Conservation (phyloP, 2,888 invertebrate species). For the Hydrotaea cyrtoneurina region DNA sequence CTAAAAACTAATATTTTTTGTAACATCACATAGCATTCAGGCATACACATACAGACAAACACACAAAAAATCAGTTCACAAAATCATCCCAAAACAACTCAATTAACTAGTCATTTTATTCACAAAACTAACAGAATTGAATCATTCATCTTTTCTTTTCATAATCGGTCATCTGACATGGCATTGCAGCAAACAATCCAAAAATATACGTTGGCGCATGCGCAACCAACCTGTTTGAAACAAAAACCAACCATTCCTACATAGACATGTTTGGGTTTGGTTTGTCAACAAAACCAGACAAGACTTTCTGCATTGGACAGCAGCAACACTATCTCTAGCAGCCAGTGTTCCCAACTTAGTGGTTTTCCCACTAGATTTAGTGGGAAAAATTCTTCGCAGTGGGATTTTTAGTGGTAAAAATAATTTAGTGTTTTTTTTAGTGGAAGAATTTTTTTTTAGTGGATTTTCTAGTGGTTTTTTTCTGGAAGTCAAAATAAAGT, state of each 20-base stretch:
- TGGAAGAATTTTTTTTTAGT: too few relatives aligned
- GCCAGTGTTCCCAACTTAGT: too few relatives aligned
- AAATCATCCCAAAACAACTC: not conserved
- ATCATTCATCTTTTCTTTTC: conserved; percentile 21
- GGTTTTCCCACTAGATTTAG: too few relatives aligned
- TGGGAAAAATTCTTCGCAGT: too few relatives aligned
- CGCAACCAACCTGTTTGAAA: conserved; percentile 32
- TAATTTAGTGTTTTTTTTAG: too few relatives aligned
- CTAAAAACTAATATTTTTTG: too few relatives aligned
- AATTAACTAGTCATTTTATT: conserved; percentile 11
- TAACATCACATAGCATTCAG: too few relatives aligned
- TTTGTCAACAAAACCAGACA: not conserved
- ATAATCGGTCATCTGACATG: conserved; percentile 32
- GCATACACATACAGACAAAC: not conserved
- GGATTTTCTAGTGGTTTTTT: too few relatives aligned
- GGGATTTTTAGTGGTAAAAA: too few relatives aligned
- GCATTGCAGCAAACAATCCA: not conserved
- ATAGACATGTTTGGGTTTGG: conserved; percentile 6
- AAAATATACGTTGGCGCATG: conserved; percentile 46
- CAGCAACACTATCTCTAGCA: not conserved
- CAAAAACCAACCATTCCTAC: not conserved
- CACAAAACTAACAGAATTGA: conserved; percentile 7
- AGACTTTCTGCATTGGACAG: not conserved
- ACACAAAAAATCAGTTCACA: not conserved
- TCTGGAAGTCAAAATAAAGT: too few relatives aligned